Base-by-base conservation (phyloP, 30 jellyfish, hydroid and myxozoan genomes). In the Hydractinia echinata region DNA sequence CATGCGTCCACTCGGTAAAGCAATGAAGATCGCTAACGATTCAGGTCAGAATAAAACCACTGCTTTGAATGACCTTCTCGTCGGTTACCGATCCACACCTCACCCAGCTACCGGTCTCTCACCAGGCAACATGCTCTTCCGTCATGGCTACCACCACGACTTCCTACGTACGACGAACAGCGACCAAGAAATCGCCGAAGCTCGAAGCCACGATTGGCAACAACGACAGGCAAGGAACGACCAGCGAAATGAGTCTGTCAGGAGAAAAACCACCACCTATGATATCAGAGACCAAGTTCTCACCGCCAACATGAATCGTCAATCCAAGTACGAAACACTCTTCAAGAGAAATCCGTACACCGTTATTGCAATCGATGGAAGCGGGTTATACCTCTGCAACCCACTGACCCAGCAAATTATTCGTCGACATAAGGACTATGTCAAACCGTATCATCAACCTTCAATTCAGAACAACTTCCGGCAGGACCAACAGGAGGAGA, bases 11-110 rank as follows among this genome's bases (percentile, higher is more conserved):
- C 14, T 76, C 14, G 81, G 74, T 8, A 53, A 76, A 50, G 84
- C 80, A 6, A 48, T 76, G 84, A 76, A 76, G 30, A 52, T 76
- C 30, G 84, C 76, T 7, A 44, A 48, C 72, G 74, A 64, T 7
- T 64, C 74, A 13, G 39, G 39, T 7, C 74, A 64, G 74, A 64
- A 64, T 51, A 64, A 64, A 6, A 16, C 10, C 0, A 13, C 10
- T 4, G 74, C 74, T 64, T 64, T 64, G 16, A 64, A 64, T 51
- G 39, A 64, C 74, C 18, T 64, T 13, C 74, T 64, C 19, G 1
- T 51, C 74, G 74, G 74, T 6, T 64, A 13, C 16, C 74, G 74
- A n/a, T 64, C 18, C 0, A 64, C 74, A 64, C 74, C 74, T n/a
- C 10, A 7, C 39, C 5, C 5, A 6, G 18, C n/a, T n/a, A 64